Percentiles rank a stretch among this genome's conserved stretches.
Evolutionary conservation across 1,140 invertebrate genomes (phyloP).

Genomic region (Paralvinella palmiformis): DNA sequence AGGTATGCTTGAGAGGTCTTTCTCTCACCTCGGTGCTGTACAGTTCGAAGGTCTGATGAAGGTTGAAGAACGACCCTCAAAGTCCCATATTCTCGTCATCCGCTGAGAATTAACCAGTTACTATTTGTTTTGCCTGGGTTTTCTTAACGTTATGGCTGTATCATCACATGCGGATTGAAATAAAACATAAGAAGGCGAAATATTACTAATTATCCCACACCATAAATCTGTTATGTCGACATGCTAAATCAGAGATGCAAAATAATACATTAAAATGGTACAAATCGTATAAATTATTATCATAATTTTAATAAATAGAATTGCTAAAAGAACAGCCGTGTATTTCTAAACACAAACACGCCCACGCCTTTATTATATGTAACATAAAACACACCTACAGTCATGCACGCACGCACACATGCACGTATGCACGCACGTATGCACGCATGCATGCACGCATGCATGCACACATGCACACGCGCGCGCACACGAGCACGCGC

Average conservation of each 20-base stretch:
- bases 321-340: background rate
- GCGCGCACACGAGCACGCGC: background rate
- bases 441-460: background rate
- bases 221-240: too few species aligned
- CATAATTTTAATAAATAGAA: background rate
- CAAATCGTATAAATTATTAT: background rate
- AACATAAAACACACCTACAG: background rate
- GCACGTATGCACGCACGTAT: background rate
- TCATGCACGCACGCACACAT: background rate
- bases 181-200: too few species aligned
- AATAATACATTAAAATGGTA: too few species aligned
- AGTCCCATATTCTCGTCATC: too few species aligned
- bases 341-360: background rate
- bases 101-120: too few species aligned
- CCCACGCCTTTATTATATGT: background rate
- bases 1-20: background rate
- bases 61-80: too few species aligned
- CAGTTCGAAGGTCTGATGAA: too few species aligned
- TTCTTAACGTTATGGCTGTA: too few species aligned
- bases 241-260: too few species aligned
- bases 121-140: too few species aligned
- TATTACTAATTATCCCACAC: too few species aligned
- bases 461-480: background rate
- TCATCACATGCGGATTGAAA: too few species aligned
- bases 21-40: background rate